Conservation (phyloP, 2,888 invertebrate genomes). For the Cosmia trapezina region DNA sequence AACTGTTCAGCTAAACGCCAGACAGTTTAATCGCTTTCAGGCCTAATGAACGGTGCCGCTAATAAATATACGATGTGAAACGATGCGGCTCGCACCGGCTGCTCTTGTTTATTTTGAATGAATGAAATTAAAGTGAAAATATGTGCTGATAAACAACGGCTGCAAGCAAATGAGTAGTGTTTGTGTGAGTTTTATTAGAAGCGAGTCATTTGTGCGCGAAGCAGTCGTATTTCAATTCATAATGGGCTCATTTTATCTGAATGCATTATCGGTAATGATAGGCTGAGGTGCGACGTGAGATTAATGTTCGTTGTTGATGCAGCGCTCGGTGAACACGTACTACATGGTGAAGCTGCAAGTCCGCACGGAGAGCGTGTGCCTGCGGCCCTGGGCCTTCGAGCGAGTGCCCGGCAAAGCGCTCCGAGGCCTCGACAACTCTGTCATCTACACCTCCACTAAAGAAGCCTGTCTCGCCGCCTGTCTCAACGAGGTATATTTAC, state of each 20-base stretch:
- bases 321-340: constrained; percentile 95
- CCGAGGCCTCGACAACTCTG: constrained; percentile 96
- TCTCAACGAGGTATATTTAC: constrained; percentile 96
- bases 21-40: constrained; percentile 76
- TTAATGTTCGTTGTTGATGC: constrained; percentile 60
- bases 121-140: constrained; percentile 68
- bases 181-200: constrained; percentile 60
- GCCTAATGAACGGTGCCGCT: constrained; percentile 74
- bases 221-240: constrained; percentile 47
- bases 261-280: constrained; percentile 64
- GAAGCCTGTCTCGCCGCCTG: constrained; percentile 98
- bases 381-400: constrained; percentile 98
- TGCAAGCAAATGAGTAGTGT: constrained; percentile 31
- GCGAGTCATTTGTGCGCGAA: constrained; percentile 46
- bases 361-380: constrained; percentile 97
- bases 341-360: constrained; percentile 98
- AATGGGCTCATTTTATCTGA: constrained; percentile 58
- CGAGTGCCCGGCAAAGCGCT: constrained; percentile 98
- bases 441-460: constrained; percentile 98
- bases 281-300: constrained; percentile 46
- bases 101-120: constrained; percentile 61
- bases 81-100: constrained; percentile 65
- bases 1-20: constrained; percentile 71
- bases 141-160: constrained; percentile 45
- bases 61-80: constrained; percentile 72